Base-by-base conservation (phyloP, 2,797 vertebrate genomes). In the Trichosurus vulpecula region DNA sequence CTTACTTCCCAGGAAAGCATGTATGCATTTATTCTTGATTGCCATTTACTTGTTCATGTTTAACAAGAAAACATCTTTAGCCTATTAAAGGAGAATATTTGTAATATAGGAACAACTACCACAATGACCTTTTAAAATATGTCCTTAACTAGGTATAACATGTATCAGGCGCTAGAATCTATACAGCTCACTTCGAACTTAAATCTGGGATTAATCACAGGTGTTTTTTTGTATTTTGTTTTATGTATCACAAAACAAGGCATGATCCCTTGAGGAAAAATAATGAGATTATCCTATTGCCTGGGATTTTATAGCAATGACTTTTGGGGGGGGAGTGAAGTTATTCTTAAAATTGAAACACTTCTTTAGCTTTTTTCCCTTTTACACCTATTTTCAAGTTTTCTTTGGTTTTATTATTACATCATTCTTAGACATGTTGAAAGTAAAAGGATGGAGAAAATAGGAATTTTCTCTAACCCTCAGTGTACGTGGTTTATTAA, bases 301-400 rank as follows among this genome's bases (percentile, higher is more conserved):
- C 41, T 94, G 51, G 8, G 14, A 27, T 91, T 91, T 95, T 95
- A 58, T 58, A 16, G 27, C 92, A 81, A 54, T 0, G 52, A 3
- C 41, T 55, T 92, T 95, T 95, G 89, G 13, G 35, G 13, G 30
- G 13, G 58, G 12, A 14, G 31, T 3, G 2, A 58, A 4, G 1
- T 35, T 13, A 66, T 66, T 66, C 31, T 66, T 35, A 66, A 66
- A 66, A 31, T 57, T n/a, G 52, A 91, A 57, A 13, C 31, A 6
- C 52, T 51, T 96, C 90, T 74, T 41, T 1, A 56, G 47, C 41
- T 94, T 93, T 91, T 14, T 30, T 93, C 94, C 90, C n/a, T 55
- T 35, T 30, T 81, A 35, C 30, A 0, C 47, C 91, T 81, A 41
- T 74, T 89, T 89, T 51, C 41, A 89, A 51, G 12, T 54, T 93